Percentiles rank a stretch among this genome's conserved stretches.
These are phyloP conservation scores for Drosophila willistoni DNA, from an alignment of 1,140 invertebrate species.

Conservation along the genomic window DNA sequence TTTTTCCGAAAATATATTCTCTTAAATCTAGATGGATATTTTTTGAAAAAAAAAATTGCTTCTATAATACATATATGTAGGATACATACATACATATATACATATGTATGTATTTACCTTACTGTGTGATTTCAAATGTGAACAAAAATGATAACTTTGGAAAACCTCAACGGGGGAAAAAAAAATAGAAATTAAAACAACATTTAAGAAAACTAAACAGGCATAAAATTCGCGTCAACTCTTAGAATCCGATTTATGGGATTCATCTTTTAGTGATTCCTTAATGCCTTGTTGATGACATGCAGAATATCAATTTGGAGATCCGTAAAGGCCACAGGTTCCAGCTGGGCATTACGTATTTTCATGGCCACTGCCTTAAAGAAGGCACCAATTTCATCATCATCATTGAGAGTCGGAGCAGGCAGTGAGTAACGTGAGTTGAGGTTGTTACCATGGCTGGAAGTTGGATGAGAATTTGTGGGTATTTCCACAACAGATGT, in stretches of 20 bases:
- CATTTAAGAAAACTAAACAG: constrained; percentile 59
- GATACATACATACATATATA: background rate
- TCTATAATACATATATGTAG: background rate
- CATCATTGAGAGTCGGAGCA: constrained; percentile 35
- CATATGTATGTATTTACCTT: background rate
- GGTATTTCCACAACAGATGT: constrained; percentile 32
- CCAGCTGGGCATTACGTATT: constrained; percentile 74
- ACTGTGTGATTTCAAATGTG: constrained; percentile 23
- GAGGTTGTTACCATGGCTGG: constrained; percentile 45
- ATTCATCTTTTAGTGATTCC: constrained; percentile 57
- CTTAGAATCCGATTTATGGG: background rate
- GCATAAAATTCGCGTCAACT: constrained; percentile 31
- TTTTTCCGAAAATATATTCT: constrained; percentile 1
- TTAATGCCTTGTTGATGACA: constrained; percentile 72
- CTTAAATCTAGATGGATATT: background rate
- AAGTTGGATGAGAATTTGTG: constrained; percentile 57
- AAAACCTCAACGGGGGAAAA: constrained; percentile 34
- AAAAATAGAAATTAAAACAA: constrained; percentile 60
- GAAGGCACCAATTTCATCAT: constrained; percentile 80
- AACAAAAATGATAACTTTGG: constrained; percentile 17
- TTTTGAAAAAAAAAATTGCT: background rate
- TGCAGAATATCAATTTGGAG: constrained; percentile 77
- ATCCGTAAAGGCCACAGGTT: constrained; percentile 77
- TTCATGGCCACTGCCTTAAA: constrained; percentile 80
- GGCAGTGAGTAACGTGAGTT: constrained; percentile 33